A percentile compares a stretch with the other conserved stretches of the same genome.
Conservation (phyloP, 2,888 invertebrate genomes). For the Oxycera nigricornis region DNA sequence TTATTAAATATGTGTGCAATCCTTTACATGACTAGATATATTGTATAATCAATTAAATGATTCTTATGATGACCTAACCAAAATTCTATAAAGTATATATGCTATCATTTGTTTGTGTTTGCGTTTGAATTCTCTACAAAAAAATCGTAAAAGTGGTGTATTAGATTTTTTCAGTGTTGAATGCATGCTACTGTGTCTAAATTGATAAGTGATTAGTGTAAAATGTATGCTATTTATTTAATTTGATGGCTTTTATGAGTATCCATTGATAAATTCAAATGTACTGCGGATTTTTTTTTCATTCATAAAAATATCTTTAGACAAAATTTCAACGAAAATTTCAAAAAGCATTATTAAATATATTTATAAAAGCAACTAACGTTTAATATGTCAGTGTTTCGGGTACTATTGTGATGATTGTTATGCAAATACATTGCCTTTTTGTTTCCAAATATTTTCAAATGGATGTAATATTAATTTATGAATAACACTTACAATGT, state of each 20-base stretch:
- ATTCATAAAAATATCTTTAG: not conserved
- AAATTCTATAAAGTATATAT: slow-evolving; percentile 8
- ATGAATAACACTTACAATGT: slow-evolving; percentile 10
- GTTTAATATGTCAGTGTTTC: no score
- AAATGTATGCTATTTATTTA: no score
- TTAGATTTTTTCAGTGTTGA: not conserved
- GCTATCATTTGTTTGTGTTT: not conserved
- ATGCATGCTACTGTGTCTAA: not conserved
- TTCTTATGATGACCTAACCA: slow-evolving; percentile 18
- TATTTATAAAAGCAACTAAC: no score
- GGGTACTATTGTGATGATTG: not conserved
- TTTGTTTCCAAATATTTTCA: not conserved
- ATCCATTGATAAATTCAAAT: slow-evolving; percentile 1
- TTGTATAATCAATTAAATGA: slow-evolving; percentile 33
- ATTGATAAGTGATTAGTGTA: not conserved
- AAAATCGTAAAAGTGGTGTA: not conserved
- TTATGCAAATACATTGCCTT: not conserved
- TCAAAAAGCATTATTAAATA: no score
- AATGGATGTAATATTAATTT: slow-evolving; percentile 3
- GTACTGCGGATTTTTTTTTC: not conserved
- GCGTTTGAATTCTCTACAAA: not conserved
- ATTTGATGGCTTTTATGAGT: not conserved
- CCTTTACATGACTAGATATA: slow-evolving; percentile 39
- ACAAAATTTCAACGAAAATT: not conserved
- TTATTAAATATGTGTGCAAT: slow-evolving; percentile 38